Percentiles rank a stretch among this genome's conserved stretches.
Conservation (phyloP, 2,888 invertebrate species). For the Conomelus anceps region DNA sequence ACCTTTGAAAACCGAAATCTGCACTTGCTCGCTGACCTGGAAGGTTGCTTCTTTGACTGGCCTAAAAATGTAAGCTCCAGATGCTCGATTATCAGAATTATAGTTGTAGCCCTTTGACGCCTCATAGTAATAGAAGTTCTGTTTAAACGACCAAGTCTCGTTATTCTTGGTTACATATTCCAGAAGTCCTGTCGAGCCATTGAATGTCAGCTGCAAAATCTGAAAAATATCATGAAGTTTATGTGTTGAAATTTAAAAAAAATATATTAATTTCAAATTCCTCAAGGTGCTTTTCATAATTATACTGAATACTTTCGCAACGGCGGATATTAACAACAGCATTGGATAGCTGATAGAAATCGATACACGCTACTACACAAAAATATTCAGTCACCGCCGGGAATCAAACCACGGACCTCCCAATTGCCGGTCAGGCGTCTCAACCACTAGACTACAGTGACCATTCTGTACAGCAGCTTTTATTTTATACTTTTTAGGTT, state of each 20-base stretch:
- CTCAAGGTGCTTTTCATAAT: no score
- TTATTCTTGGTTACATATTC: conserved; percentile 28
- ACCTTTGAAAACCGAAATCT: conserved; percentile 34
- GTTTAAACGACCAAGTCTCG: conserved; percentile 36
- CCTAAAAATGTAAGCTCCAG: conserved; percentile 63
- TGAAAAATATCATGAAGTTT: neutral
- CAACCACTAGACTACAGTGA: no score
- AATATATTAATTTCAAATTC: neutral
- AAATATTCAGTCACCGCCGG: no score
- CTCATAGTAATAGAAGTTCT: conserved; percentile 53
- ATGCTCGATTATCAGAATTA: conserved; percentile 47
- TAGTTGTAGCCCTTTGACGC: conserved; percentile 45
- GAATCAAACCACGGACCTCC: no score
- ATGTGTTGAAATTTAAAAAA: neutral
- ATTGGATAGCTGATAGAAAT: no score
- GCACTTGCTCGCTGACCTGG: conserved; percentile 35
- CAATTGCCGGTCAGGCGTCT: no score
- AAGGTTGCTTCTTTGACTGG: conserved; percentile 44
- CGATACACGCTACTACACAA: no score
- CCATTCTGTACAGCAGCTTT: no score
- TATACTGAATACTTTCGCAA: no score
- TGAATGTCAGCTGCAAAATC: conserved; percentile 29
- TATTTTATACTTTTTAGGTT: neutral
- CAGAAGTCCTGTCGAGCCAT: conserved; percentile 30
- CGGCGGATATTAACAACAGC: no score